Evolutionary conservation across 1,140 invertebrate genomes (phyloP).

Genomic region (Lutraria rhynchaena): DNA sequence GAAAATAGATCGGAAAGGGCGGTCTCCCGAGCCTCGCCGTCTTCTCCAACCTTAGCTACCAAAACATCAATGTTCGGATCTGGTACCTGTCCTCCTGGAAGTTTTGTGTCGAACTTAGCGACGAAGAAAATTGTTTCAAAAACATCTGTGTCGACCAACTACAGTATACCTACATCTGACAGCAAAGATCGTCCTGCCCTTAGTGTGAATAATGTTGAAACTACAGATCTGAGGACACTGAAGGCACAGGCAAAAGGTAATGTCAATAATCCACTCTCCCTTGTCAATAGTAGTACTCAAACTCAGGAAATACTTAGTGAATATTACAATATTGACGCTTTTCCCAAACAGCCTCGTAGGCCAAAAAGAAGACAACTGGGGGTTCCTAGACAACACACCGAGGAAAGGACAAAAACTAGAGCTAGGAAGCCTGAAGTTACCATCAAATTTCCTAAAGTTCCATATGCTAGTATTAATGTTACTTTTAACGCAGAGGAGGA

Average conservation of each 20-base stretch:
- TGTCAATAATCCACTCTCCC: conserved; percentile 58
- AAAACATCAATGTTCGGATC: conserved; percentile 57
- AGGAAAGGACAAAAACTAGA: conserved; percentile 51
- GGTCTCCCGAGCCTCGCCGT: not conserved
- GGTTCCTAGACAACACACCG: conserved; percentile 58
- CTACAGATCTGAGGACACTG: conserved; percentile 73
- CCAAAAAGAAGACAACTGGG: conserved; percentile 59
- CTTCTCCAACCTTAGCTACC: conserved; percentile 32
- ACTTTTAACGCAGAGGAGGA: conserved; percentile 66
- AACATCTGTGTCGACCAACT: conserved; percentile 75
- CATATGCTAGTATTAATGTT: conserved; percentile 73
- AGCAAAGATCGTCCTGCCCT: conserved; percentile 59
- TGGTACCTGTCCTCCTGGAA: conserved; percentile 34
- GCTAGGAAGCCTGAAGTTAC: conserved; percentile 64
- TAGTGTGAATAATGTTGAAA: conserved; percentile 76
- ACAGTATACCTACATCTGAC: conserved; percentile 65
- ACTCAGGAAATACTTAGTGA: conserved; percentile 50
- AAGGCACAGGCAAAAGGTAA: conserved; percentile 76
- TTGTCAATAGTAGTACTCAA: conserved; percentile 47
- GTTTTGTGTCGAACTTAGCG: conserved; percentile 42
- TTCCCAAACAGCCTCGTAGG: conserved; percentile 63
- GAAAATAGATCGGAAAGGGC: conserved; percentile 16
- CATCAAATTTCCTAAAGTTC: conserved; percentile 72
- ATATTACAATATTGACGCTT: conserved; percentile 67
- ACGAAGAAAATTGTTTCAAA: conserved; percentile 71